Base-by-base conservation (phyloP, 2,113 vertebrate species). In the Rhipidura dahli region DNA sequence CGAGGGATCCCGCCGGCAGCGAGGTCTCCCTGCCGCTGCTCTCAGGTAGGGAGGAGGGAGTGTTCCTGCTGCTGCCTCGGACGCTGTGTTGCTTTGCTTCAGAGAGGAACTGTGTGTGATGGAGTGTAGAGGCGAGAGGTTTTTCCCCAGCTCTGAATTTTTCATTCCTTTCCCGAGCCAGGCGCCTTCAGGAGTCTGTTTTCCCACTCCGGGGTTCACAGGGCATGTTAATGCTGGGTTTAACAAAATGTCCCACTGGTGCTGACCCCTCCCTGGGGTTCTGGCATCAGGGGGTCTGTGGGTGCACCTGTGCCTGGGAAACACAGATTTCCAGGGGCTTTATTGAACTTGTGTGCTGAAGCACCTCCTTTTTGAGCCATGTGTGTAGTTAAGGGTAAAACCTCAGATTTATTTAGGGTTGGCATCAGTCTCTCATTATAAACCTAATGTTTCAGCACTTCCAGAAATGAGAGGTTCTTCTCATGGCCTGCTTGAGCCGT, bases 1-100 rank as follows among this genome's bases (percentile, higher is more conserved):
- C 33, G 2, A 59, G 51, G 35, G 47, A 69, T 20, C 4, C 31
- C 0, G 0, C 2, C 35, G 18, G 6, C 53, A n/a, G 53, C 1
- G 0, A 23, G 21, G 66, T 35, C 26, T 79, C 53, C 61, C 23
- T 9, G 66, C 61, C 76, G 3, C 81, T 79, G 16, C 66, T 72
- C 26, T 6, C 82, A 64, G 78, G 65, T 51, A 60, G 84, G 42
- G 57, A 45, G 17, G 24, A 82, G 40, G 6, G 24, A 70, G 27
- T 6, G n/a, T 28, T 63, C 31, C 5, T 22, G 10, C 54, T 50
- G 54, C 54, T 30, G 54, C 31, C 18, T 49, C 42, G 42, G 1
- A 10, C 27, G 60, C 27, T 31, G 3, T 18, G 35, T 8, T 8
- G 51, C 65, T 51, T 51, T 18, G 0, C 42, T 59, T 66, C 60